Base-by-base conservation (phyloP, 2,113 vertebrate genomes). In the Toxostoma redivivum region DNA sequence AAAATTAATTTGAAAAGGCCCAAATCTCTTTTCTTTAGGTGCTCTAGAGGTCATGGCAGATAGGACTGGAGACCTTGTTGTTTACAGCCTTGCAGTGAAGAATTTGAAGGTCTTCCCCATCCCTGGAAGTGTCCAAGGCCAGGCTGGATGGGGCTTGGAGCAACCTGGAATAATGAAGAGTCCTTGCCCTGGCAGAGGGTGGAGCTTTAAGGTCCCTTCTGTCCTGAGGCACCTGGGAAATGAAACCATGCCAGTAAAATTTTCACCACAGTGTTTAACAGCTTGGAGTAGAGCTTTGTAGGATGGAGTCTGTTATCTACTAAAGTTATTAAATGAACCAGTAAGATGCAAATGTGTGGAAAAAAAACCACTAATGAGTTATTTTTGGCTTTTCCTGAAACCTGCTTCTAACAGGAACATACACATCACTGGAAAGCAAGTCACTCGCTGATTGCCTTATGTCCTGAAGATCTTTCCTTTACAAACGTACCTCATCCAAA, bases 371-470 rank as follows among this genome's bases (percentile, higher is more conserved):
- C 30, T 70, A 86, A 62, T 50, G 64, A 89, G 20, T 67, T 91
- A 71, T 82, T 94, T 93, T 72, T 78, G 86, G 20, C 50, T 94
- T 93, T 81, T 47, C 25, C 53, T 86, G 79, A 91, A 93, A 94
- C 61, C 53, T 92, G n/a, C 33, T 38, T 83, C 0, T 73, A 24
- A 33, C 35, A 79, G 62, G 64, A 83, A 73, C 76, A 58, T 12
- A 38, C 64, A 37, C 9, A 23, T 67, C 57, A 28, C 42, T 67
- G 48, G 42, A 88, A 92, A 93, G 65, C 61, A 78, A 88, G 44
- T 83, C 80, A 86, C 15, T 84, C 77, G 45, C 67, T 64, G 40
- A 16, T 30, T 86, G 60, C 64, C 51, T 81, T 44, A 13, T 73
- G 24, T 92, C 56, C 80, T 88, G 60, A 81, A 88, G 47, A 81